Percentiles rank a stretch among this genome's conserved stretches.
phyloP scores from a whole-genome alignment of 2,797 vertebrate genomes.

The Octomys mimax region DNA sequence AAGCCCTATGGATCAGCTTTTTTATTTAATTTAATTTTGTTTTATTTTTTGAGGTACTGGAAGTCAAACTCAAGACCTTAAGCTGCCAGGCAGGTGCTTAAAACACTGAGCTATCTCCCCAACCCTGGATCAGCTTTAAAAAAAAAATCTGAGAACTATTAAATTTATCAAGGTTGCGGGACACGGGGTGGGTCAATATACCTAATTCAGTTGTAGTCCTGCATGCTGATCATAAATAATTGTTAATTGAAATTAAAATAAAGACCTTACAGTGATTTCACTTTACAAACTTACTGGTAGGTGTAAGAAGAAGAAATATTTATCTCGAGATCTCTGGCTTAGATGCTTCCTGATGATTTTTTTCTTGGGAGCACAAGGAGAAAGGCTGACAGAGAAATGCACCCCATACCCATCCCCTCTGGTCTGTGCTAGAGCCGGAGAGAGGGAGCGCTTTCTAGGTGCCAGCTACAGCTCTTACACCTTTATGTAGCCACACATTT shows the following conservation, averaged over 20 bases:
- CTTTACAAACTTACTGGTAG: constrained; percentile 8
- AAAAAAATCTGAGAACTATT: neutral
- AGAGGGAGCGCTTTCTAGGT: neutral
- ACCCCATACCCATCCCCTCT: neutral
- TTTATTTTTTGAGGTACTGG: no score
- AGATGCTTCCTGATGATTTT: neutral
- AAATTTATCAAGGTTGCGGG: constrained; percentile 43
- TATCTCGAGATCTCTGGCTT: neutral
- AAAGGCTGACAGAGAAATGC: neutral
- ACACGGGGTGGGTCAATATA: neutral
- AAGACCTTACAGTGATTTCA: neutral
- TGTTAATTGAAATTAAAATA: constrained; percentile 61
- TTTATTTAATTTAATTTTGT: no score
- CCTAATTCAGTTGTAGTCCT: constrained; percentile 39
- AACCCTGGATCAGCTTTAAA: neutral
- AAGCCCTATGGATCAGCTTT: constrained; percentile 39
- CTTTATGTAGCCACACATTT: neutral
- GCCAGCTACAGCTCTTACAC: neutral
- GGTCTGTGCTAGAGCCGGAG: neutral
- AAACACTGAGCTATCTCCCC: no score
- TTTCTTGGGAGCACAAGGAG: constrained; percentile 34
- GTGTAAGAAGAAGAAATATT: constrained; percentile 34
- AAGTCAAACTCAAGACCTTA: no score
- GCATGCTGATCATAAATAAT: neutral
- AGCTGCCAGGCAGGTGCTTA: no score